A percentile compares a stretch with the other conserved stretches of the same genome.
These are phyloP conservation scores for Trimorus sp. DNA, from an alignment of 2,888 invertebrate species.

Conservation along the genomic window DNA sequence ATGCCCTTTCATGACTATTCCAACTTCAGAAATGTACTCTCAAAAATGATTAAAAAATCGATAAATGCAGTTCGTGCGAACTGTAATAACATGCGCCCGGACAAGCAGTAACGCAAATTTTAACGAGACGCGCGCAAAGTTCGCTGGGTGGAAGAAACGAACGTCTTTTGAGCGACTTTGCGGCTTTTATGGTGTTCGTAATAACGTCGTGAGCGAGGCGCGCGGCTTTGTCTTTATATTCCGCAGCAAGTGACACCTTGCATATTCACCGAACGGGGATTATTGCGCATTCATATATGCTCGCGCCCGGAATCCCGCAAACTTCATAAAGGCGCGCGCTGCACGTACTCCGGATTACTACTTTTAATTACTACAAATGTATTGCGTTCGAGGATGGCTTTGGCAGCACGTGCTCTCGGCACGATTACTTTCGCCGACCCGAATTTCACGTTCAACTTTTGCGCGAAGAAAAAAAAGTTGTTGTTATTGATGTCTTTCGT, in stretches of 20 bases:
- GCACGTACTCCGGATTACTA: constrained; percentile 36
- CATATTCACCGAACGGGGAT: constrained; percentile 51
- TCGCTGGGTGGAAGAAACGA: background rate
- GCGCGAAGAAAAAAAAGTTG: background rate
- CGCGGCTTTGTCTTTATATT: constrained; percentile 52
- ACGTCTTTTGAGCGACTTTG: constrained; percentile 18
- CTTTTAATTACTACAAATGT: constrained; percentile 50
- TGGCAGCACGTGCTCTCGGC: constrained; percentile 11
- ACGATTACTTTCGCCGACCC: constrained; percentile 18
- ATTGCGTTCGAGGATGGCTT: constrained; percentile 22
- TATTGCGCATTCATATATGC: constrained; percentile 47
- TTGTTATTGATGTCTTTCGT: background rate
- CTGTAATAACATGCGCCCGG: too few species aligned
- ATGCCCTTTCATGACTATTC: too few species aligned
- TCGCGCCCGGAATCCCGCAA: constrained; percentile 20
- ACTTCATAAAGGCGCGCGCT: constrained; percentile 18
- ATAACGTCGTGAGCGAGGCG: constrained; percentile 45
- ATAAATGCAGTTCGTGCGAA: too few species aligned
- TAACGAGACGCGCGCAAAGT: constrained; percentile 20
- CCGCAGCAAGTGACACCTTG: constrained; percentile 50
- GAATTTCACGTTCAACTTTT: constrained; percentile 18
- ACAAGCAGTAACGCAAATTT: constrained; percentile 34
- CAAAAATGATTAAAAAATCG: too few species aligned
- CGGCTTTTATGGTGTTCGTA: constrained; percentile 44
- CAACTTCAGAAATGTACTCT: too few species aligned